Conservation (phyloP, 2,797 vertebrate genomes). For the Allobates femoralis region DNA sequence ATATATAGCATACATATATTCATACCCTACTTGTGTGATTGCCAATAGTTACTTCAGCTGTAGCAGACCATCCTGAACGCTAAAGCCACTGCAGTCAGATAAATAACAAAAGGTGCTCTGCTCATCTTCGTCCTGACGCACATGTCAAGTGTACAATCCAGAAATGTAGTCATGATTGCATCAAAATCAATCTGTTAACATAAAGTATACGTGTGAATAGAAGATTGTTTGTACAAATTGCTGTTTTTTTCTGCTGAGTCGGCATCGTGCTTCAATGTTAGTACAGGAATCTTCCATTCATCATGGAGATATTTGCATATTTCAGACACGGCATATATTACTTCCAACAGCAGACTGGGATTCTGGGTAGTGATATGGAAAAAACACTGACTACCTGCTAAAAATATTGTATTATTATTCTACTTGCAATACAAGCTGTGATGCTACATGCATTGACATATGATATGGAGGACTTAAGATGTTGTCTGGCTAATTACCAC, state of each 20-base stretch:
- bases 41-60: not conserved
- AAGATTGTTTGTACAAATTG: constrained; percentile 32
- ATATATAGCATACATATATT: too few relatives aligned
- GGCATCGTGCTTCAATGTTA: not conserved
- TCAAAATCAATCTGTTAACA: constrained; percentile 12
- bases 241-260: constrained; percentile 38
- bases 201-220: constrained; percentile 24
- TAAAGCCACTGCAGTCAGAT: not conserved
- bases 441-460: not conserved
- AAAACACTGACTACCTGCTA: not conserved
- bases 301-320: constrained; percentile 18
- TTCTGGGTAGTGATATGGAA: constrained; percentile 4
- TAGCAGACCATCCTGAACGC: not conserved
- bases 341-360: not conserved
- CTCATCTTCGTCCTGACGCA: not conserved
- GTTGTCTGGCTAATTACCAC: not conserved
- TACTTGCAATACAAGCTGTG: not conserved
- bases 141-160: not conserved
- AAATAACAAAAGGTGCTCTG: not conserved
- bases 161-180: constrained; percentile 19
- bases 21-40: too few relatives aligned
- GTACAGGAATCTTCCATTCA: constrained; percentile 18
- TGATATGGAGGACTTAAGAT: not conserved
- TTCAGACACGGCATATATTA: constrained; percentile 3
- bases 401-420: not conserved